A percentile compares a stretch with the other conserved stretches of the same genome.
Conservation (phyloP, 2,888 invertebrate species). For the Theristus sp. region DNA sequence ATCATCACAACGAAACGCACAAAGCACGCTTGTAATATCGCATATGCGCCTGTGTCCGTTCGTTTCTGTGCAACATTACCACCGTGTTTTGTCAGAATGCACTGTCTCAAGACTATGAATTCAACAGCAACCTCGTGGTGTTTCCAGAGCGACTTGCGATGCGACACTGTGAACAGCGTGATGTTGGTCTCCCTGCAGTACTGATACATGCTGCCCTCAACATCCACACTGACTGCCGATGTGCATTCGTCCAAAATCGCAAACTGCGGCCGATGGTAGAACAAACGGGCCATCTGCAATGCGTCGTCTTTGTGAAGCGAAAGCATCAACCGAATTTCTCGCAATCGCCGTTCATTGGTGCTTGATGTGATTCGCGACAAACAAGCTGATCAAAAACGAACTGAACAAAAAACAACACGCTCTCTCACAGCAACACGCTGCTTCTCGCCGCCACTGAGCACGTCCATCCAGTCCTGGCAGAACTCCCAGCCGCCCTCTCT, state of each 20-base stretch:
- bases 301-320: no score
- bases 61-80: no score
- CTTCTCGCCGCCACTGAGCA: constrained; percentile 91
- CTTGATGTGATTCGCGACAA: no score
- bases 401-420: no score
- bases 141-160: constrained; percentile 72
- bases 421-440: constrained; percentile 74
- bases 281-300: constrained; percentile 69
- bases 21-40: no score
- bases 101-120: no score
- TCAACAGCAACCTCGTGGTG: constrained; percentile 7
- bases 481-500: constrained; percentile 45
- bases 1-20: no score
- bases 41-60: no score
- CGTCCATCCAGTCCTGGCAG: constrained; percentile 89
- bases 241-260: constrained; percentile 98
- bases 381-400: no score
- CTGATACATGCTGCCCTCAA: constrained; percentile 89
- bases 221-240: constrained; percentile 92
- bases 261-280: constrained; percentile 93
- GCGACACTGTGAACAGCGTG: constrained; percentile 88
- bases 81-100: no score
- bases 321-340: no score
- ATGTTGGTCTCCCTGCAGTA: constrained; percentile 58
- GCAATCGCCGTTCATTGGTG: no score